Percentiles rank a stretch among this genome's conserved stretches.
Evolutionary conservation across 2,888 invertebrate species (phyloP).

Genomic region (Drosophila mimica): DNA sequence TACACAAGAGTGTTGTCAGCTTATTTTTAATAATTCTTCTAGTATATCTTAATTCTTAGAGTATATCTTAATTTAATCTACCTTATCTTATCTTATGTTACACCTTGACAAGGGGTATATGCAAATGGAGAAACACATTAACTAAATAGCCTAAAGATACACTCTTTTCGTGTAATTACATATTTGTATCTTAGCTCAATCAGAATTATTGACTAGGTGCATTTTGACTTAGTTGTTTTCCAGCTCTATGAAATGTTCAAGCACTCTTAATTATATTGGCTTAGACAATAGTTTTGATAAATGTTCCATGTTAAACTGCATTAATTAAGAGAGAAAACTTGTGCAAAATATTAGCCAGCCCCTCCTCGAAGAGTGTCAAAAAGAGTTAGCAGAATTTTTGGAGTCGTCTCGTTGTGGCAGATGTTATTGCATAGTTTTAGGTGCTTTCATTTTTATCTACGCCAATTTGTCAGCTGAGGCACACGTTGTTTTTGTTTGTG

Average conservation of each 20-base stretch:
- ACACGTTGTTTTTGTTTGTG: conserved; percentile 30
- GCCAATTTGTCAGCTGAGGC: conserved; percentile 55
- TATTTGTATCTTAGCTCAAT: neutral
- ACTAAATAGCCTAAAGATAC: neutral
- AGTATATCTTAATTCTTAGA: too few relatives aligned
- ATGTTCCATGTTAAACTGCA: neutral
- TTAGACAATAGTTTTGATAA: neutral
- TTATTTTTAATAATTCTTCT: too few relatives aligned
- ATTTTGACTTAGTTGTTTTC: neutral
- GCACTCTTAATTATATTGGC: neutral
- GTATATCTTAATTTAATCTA: neutral
- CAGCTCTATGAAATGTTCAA: neutral
- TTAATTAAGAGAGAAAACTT: neutral
- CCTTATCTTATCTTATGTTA: neutral
- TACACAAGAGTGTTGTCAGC: rapidly evolving
- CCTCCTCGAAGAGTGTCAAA: conserved; percentile 1
- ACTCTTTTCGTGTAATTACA: neutral
- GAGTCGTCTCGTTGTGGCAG: conserved; percentile 4
- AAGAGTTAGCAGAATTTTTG: conserved; percentile 24
- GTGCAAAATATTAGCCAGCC: neutral
- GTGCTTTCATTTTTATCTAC: conserved; percentile 59
- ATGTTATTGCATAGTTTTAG: conserved; percentile 58
- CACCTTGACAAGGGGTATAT: neutral
- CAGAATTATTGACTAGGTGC: neutral
- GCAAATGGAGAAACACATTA: neutral